phyloP scores from a whole-genome alignment of 2,888 invertebrate genomes.

The Thysanoteuthis rhombus region DNA sequence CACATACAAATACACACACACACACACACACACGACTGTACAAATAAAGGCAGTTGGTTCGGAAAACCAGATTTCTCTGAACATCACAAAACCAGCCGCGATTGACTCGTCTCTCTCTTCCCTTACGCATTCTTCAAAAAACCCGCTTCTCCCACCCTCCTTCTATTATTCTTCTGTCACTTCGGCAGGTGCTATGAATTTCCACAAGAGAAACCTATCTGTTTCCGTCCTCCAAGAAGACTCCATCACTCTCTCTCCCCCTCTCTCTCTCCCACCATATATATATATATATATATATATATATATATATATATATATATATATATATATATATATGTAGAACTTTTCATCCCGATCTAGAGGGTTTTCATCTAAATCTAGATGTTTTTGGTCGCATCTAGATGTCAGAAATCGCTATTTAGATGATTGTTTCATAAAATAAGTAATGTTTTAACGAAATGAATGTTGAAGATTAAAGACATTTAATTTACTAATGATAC shows the following conservation, averaged over 20 bases:
- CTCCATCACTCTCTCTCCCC: not conserved
- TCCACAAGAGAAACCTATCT: not conserved
- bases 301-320: too few relatives aligned
- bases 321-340: too few relatives aligned
- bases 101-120: not conserved
- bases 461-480: too few relatives aligned
- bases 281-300: too few relatives aligned
- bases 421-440: too few relatives aligned
- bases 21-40: not conserved
- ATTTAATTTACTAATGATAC: too few relatives aligned
- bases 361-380: too few relatives aligned
- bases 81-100: not conserved
- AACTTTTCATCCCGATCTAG: too few relatives aligned
- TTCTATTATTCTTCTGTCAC: not conserved
- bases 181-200: not conserved
- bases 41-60: not conserved
- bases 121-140: too few relatives aligned
- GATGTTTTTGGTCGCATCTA: too few relatives aligned
- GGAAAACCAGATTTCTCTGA: not conserved
- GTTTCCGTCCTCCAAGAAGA: not conserved
- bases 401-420: too few relatives aligned
- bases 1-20: not conserved
- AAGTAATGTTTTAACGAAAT: too few relatives aligned
- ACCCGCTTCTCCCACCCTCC: not conserved
- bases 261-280: not conserved